phyloP scores from a whole-genome alignment of 2,113 vertebrate species.

The Sarotherodon lohbergeri region DNA sequence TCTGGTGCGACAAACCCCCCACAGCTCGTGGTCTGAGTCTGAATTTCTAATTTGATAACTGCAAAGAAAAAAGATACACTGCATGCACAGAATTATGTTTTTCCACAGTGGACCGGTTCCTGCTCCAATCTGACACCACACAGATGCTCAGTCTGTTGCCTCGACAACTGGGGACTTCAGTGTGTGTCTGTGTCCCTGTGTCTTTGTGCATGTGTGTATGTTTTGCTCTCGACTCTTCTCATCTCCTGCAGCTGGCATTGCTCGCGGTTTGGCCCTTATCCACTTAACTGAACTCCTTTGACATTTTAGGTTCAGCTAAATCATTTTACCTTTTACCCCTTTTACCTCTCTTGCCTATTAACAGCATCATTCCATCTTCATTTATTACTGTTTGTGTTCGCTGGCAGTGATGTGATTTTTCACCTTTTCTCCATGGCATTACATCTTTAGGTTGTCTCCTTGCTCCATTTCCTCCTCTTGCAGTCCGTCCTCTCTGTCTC shows the following conservation, averaged over 20 bases:
- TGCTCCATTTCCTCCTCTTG: slow-evolving; percentile 32
- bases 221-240: background rate
- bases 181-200: background rate
- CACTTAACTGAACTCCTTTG: background rate
- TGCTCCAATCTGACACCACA: background rate
- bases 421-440: background rate
- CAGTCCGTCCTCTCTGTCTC: slow-evolving; percentile 8
- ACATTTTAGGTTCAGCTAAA: background rate
- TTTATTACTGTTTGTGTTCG: background rate
- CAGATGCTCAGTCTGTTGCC: slow-evolving; percentile 13
- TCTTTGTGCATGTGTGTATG: background rate
- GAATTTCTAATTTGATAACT: background rate
- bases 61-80: background rate
- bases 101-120: background rate
- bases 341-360: background rate
- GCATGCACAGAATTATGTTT: background rate
- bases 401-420: background rate
- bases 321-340: background rate
- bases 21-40: background rate
- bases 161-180: background rate
- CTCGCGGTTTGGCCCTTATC: background rate
- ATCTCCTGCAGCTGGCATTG: background rate
- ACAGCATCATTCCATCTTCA: background rate
- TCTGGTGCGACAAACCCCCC: background rate
- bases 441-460: background rate